These are phyloP conservation scores for Dolichomitus sp. DNA, from an alignment of 2,888 invertebrate genomes.

Conservation along the genomic window DNA sequence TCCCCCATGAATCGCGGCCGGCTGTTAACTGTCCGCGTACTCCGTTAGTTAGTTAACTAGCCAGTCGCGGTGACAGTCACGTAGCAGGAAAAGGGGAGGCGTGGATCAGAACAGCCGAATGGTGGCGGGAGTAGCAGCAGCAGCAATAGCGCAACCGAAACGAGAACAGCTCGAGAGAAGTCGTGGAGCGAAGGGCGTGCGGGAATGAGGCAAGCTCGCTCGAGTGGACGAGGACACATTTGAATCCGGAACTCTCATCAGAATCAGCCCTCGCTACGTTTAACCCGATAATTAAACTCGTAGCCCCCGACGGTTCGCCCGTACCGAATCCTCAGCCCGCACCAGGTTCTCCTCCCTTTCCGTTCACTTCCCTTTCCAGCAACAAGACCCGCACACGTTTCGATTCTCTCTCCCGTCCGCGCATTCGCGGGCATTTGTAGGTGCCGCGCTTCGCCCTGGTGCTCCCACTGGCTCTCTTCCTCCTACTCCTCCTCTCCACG, in stretches of 20 bases:
- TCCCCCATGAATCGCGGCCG: slow-evolving; percentile 82
- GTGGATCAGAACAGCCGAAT: slow-evolving; percentile 16
- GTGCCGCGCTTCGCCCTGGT: slow-evolving; percentile 3
- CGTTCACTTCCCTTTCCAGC: slow-evolving; percentile 51
- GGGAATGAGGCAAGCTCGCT: slow-evolving; percentile 52
- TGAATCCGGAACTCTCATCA: slow-evolving; percentile 86
- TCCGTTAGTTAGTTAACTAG: slow-evolving; percentile 85
- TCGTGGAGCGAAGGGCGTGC: slow-evolving; percentile 45
- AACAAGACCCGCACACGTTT: slow-evolving; percentile 26
- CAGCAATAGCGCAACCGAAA: slow-evolving; percentile 26
- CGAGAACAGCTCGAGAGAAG: slow-evolving; percentile 37
- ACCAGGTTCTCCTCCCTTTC: slow-evolving; percentile 1
- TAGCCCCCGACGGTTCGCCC: slow-evolving; percentile 69
- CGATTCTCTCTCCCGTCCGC: slow-evolving; percentile 6
- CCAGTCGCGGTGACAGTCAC: slow-evolving; percentile 85
- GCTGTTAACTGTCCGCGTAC: slow-evolving; percentile 79
- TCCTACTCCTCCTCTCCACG: not conserved
- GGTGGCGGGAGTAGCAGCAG: slow-evolving; percentile 1
- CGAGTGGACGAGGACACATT: slow-evolving; percentile 76
- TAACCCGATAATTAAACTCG: slow-evolving; percentile 85
- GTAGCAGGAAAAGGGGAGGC: slow-evolving; percentile 74
- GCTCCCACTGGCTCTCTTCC: slow-evolving; percentile 17
- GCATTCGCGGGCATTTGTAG: slow-evolving; percentile 16
- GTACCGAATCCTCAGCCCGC: slow-evolving; percentile 21
- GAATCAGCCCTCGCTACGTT: slow-evolving; percentile 85